Conservation (phyloP, 2,113 vertebrate genomes). For the Paracanthobrama guichenoti region DNA sequence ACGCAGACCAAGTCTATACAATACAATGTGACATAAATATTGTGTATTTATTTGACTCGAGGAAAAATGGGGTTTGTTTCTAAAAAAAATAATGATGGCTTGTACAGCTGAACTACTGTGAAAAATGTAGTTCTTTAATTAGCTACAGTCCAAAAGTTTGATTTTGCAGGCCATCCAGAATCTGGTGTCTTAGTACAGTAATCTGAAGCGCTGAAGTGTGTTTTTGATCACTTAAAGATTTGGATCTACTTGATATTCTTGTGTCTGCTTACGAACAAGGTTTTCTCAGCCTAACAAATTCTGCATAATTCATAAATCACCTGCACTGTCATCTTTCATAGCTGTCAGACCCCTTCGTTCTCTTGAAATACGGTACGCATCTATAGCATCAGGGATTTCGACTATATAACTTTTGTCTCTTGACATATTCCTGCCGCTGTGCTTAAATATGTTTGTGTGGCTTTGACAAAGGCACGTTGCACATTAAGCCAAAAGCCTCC, state of each 20-base stretch:
- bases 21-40: too few relatives aligned
- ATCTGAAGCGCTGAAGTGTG: background rate
- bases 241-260: constrained; percentile 9
- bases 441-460: background rate
- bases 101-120: background rate
- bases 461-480: constrained; percentile 11
- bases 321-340: constrained; percentile 24
- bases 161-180: background rate
- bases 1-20: too few relatives aligned
- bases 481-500: constrained; percentile 23
- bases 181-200: background rate
- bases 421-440: background rate
- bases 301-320: constrained; percentile 32
- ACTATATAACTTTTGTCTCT: constrained; percentile 14
- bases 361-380: background rate
- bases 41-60: background rate
- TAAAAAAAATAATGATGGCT: background rate
- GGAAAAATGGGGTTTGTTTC: background rate
- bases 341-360: constrained; percentile 4
- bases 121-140: background rate
- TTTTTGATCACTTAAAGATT: constrained; percentile 18
- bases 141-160: background rate
- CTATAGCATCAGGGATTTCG: background rate
- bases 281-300: constrained; percentile 27
- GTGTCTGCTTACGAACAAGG: background rate